Evolutionary conservation across 2,888 invertebrate genomes (phyloP), one percentile per base, ranked within the genome.

Genomic region (Amblyteles armatorius): DNA sequence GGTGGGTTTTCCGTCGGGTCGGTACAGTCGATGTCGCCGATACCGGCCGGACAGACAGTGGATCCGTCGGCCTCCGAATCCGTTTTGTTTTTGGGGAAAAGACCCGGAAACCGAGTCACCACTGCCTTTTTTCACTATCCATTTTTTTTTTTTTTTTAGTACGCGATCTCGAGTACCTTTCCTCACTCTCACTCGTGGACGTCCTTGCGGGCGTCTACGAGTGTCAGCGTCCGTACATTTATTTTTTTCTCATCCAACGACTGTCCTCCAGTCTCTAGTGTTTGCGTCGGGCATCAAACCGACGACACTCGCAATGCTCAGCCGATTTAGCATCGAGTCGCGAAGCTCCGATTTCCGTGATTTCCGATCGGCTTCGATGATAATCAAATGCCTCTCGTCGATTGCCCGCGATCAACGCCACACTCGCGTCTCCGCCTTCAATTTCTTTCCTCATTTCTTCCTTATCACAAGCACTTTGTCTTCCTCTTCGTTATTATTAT

Each of bases 201-300:
- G 85, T 85, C 85, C 85, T 82, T 73, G 13, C 60, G 85, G 82
- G 82, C 85, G 85, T 82, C 85, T 82, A 82, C 85, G 82, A 85
- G 85, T 85, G 84, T 71, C 84, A 84, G 84, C 71, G 55, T 16
- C 63, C 52, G 68, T 76, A n/a, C 6, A 55, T 55, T 44, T 60
- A 40, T 5, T 2, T 33, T 33, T 19, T 73, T 29, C 44, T 63
- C 63, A 26, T 65, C 65, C 29, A 40, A 22, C 65, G 11, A 36
- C 74, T 19, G 13, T 68, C 29, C 13, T 68, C 13, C 22, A 63
- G n/a, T 6, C 6, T 63, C 29, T 7, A 13, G 29, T 16, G 36
- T 55, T 60, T 29, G 26, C 16, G 40, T 29, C 26, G 40, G 22
- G 36, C 6, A 26, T 33, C 29, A 29, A 60, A 60, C 60, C 29